Conservation (phyloP, 2,797 vertebrate species). For the Rhinella marina region DNA sequence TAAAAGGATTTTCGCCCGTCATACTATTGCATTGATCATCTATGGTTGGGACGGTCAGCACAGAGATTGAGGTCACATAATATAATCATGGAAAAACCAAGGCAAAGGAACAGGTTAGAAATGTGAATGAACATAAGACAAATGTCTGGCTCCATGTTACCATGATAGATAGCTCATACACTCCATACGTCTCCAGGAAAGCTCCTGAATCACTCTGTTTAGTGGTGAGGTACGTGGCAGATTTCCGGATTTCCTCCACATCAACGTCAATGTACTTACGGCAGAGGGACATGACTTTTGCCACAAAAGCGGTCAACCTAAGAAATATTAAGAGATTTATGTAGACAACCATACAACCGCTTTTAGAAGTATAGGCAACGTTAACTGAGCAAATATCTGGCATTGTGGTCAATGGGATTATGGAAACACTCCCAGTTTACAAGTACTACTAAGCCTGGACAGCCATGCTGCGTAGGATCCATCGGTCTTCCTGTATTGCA, state of each 20-base stretch:
- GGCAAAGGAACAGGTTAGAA: neutral
- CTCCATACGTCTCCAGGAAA: conserved; percentile 74
- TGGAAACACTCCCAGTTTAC: conserved; percentile 68
- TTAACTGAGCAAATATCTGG: too few species aligned
- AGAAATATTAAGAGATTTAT: neutral
- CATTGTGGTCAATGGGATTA: too few species aligned
- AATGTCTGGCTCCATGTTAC: conserved; percentile 64
- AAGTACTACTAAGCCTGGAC: conserved; percentile 70
- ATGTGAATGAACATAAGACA: neutral
- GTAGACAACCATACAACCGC: neutral
- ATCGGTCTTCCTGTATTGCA: conserved; percentile 65
- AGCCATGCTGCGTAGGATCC: conserved; percentile 77
- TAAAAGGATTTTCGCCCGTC: too few species aligned
- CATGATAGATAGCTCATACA: conserved; percentile 77
- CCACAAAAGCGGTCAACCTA: conserved; percentile 83
- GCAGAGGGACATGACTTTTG: conserved; percentile 81
- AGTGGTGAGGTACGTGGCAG: conserved; percentile 75
- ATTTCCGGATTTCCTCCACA: conserved; percentile 67
- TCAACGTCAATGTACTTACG: conserved; percentile 64
- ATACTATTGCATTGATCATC: too few species aligned
- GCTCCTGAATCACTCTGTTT: conserved; percentile 73
- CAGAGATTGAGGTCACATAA: neutral
- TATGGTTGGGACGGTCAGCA: too few species aligned
- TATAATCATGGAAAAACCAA: neutral
- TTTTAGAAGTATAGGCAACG: too few species aligned